Percentiles rank a stretch among this genome's conserved stretches.
These are phyloP conservation scores for Eulacestoma nigropectus DNA, from an alignment of 2,113 vertebrate genomes.

Conservation along the genomic window DNA sequence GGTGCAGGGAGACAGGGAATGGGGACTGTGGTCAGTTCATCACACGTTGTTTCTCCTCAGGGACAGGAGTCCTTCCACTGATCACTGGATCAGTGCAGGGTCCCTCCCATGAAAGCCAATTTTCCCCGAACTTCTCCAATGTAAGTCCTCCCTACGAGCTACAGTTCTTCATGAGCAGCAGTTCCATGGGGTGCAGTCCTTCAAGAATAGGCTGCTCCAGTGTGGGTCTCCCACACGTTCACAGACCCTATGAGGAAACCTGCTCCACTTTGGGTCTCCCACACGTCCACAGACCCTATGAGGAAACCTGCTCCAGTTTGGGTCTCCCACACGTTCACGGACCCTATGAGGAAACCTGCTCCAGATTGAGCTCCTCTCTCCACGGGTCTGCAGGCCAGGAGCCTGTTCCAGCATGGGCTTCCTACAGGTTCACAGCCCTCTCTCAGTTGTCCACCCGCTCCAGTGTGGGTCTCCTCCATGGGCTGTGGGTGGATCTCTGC, in stretches of 20 bases:
- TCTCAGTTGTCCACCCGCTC: not conserved
- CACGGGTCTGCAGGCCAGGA: not conserved
- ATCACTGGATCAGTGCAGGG: not conserved
- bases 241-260: not conserved
- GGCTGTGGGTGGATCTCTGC: not conserved
- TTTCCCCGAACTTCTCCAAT: not conserved
- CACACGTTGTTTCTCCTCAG: fast-evolving
- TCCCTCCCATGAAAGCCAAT: not conserved
- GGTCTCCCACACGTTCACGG: not conserved
- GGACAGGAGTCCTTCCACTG: not conserved
- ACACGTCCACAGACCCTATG: not conserved
- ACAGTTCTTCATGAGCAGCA: not conserved
- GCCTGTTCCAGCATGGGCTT: not conserved
- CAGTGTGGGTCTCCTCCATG: not conserved
- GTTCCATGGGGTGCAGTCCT: not conserved
- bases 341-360: not conserved
- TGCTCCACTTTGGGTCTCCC: not conserved
- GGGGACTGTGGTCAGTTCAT: not conserved
- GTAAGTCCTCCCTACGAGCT: fast-evolving
- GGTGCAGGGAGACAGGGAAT: not conserved
- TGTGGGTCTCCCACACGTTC: not conserved
- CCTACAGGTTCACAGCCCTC: not conserved
- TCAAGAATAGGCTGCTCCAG: not conserved
- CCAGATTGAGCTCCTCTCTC: not conserved
- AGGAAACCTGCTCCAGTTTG: not conserved